phyloP scores from a whole-genome alignment of 2,797 vertebrate genomes.

The Enteromius mattozi region DNA sequence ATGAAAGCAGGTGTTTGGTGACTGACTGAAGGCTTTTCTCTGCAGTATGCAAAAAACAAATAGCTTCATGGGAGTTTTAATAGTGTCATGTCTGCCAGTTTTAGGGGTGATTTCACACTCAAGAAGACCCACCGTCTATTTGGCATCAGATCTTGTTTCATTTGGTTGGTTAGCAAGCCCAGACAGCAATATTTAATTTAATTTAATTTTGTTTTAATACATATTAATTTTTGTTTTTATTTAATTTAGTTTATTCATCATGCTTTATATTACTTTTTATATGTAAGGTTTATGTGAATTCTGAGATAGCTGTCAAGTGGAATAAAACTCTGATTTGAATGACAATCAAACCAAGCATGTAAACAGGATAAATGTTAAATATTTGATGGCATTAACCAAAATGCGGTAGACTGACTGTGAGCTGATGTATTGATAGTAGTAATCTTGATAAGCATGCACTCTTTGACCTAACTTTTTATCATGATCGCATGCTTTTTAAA shows the following conservation, averaged over 20 bases:
- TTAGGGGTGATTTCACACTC: background rate
- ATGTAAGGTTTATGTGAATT: background rate
- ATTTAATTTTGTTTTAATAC: background rate
- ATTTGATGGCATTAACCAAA: background rate
- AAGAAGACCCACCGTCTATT: background rate
- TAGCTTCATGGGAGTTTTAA: background rate
- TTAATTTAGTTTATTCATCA: background rate
- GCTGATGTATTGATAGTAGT: background rate
- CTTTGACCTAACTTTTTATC: slow-evolving; percentile 24
- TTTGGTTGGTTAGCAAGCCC: background rate
- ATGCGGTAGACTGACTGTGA: background rate
- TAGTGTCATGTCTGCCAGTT: background rate
- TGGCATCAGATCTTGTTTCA: background rate
- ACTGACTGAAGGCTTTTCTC: background rate
- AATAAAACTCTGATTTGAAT: background rate
- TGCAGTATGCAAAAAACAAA: background rate
- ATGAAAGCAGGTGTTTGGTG: background rate
- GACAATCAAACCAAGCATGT: background rate
- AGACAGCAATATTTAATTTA: background rate
- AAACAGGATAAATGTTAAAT: background rate
- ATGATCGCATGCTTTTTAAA: background rate
- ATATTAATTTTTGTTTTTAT: background rate
- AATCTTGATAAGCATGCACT: background rate
- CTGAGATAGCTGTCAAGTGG: background rate
- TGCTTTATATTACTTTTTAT: background rate